Base-by-base conservation (phyloP, 1,140 invertebrate species). In the Tetramorium alpestre region DNA sequence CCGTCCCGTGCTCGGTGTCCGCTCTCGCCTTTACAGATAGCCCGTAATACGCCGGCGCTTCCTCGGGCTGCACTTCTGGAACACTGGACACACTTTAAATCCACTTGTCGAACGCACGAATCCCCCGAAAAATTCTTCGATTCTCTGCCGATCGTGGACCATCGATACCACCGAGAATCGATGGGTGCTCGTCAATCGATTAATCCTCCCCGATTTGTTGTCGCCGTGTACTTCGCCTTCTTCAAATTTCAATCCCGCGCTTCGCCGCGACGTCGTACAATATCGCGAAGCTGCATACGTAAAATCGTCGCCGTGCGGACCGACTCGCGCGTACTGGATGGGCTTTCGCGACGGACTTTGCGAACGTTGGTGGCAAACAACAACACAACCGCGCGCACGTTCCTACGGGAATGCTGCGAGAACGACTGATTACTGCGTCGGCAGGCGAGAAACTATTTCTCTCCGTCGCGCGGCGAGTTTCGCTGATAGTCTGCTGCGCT, bases 381-480 rank as follows among this genome's bases (percentile, higher is more conserved):
- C 33, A 51, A 33, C 49, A 80, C 78, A 33, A 77, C 33, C 33
- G 33, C 75, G 44, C 62, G 64, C 85, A n/a, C 80, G 25, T 25
- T 82, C 47, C 56, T 33, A 47, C 67, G 41, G n/a, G 18, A 60
- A 73, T 25, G 67, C 33, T 47, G 67, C 10, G 41, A 82, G 41
- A 75, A 84, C 41, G 80, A 60, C 38, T 75, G 69, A 49, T 49
- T 56, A 70, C 84, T 78, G 28, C 58, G 41, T 62, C 81, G 86
- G 69, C 67, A 88, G 73, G 28, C 44, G 44, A 33, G 33, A 33
- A 80, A 62, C 47, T 62, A 54, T 88, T 76, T 47, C 54, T 75
- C 78, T 70, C 11, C 58, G 87, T 89, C 87, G 69, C 88, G 62
- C 76, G 88, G 76, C 84, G 70, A 60, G 76, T 81, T 81, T 67